Conservation (phyloP, 2,113 vertebrate genomes). For the Chiloscyllium plagiosum region DNA sequence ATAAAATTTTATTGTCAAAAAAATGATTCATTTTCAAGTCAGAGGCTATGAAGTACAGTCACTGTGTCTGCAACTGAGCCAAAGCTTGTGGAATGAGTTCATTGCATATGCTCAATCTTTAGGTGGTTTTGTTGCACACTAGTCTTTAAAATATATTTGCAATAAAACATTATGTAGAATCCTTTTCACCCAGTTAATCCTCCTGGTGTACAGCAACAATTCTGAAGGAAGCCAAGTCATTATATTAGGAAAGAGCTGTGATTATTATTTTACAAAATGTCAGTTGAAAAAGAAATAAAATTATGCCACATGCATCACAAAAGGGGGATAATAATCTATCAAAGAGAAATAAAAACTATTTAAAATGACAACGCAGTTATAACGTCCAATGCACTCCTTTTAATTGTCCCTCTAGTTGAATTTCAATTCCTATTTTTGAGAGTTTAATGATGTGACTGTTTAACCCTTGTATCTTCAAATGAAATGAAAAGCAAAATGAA, state of each 20-base stretch:
- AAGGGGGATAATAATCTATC: background rate
- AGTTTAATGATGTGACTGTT: background rate
- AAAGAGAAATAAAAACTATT: background rate
- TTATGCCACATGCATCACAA: background rate
- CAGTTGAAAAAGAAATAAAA: background rate
- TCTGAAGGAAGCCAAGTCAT: background rate
- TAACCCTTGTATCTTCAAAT: background rate
- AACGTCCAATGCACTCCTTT: background rate
- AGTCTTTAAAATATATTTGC: background rate
- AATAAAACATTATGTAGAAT: background rate
- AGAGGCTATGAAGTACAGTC: constrained; percentile 5
- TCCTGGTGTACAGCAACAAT: background rate
- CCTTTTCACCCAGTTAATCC: background rate
- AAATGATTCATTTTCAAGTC: constrained; percentile 37
- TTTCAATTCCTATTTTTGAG: background rate
- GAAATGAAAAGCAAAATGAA: background rate
- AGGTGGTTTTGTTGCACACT: background rate
- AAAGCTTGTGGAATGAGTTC: background rate
- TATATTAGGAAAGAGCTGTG: background rate
- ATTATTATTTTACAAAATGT: constrained; percentile 11
- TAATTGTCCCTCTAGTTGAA: background rate
- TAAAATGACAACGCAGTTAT: background rate
- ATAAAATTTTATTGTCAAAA: constrained; percentile 12
- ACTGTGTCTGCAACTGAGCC: constrained; percentile 32
- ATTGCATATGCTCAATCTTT: background rate